Percentiles rank a stretch among this genome's conserved stretches.
These are phyloP conservation scores for Drosophila paracracens DNA, from an alignment of 2,888 invertebrate species.

Conservation along the genomic window DNA sequence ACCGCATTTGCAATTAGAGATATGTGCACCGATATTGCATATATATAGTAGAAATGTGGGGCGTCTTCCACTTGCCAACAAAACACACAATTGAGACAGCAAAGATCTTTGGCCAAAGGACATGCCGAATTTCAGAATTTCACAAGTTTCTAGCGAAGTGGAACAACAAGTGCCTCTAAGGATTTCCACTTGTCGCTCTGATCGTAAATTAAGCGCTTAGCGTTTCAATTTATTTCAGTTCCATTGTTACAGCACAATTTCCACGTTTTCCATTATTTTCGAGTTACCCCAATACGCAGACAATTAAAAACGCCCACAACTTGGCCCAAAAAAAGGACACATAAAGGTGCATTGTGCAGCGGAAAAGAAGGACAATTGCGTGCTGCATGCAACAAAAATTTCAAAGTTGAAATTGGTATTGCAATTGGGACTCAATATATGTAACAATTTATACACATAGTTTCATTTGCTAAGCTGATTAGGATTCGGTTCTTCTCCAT, in stretches of 20 bases:
- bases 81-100: constrained; percentile 25
- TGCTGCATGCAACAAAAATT: constrained; percentile 40
- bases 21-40: constrained; percentile 42
- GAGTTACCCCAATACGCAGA: constrained; percentile 21
- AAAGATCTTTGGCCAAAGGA: constrained; percentile 32
- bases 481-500: constrained; percentile 17
- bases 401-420: constrained; percentile 3
- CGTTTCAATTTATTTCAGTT: constrained; percentile 4
- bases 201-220: constrained; percentile 61
- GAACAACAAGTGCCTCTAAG: constrained; percentile 29
- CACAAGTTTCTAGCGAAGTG: constrained; percentile 14
- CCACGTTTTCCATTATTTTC: constrained; percentile 24
- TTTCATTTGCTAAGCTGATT: constrained; percentile 70
- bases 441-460: constrained; percentile 17
- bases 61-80: constrained; percentile 6
- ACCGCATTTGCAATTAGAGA: constrained; percentile 42
- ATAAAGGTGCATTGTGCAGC: constrained; percentile 13
- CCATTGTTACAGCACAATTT: constrained; percentile 23
- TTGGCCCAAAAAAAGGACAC: constrained; percentile 3
- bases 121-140: neutral
- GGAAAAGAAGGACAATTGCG: constrained; percentile 61
- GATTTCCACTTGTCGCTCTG: constrained; percentile 50
- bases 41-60: neutral
- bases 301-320: constrained; percentile 66
- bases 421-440: constrained; percentile 9